A percentile compares a stretch with the other conserved stretches of the same genome.
These are phyloP conservation scores for Lamproptera curius DNA, from an alignment of 2,888 invertebrate genomes.

Conservation along the genomic window DNA sequence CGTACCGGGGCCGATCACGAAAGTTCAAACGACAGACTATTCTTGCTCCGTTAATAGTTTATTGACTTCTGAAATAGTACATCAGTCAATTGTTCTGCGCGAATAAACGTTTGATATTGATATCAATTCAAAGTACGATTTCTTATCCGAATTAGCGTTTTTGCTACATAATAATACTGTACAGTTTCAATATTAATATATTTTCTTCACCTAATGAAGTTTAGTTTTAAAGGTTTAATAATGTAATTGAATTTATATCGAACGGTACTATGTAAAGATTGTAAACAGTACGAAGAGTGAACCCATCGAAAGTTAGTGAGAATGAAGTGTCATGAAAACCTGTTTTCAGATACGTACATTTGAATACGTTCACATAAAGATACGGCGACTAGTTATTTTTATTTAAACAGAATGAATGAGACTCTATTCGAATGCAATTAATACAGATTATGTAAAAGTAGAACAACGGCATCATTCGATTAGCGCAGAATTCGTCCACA, in stretches of 20 bases:
- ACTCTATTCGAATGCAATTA: conserved; percentile 6
- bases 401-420: conserved; percentile 7
- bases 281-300: conserved; percentile 13
- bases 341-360: conserved; percentile 18
- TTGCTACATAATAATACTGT: background rate
- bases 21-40: conserved; percentile 63
- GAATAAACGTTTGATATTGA: background rate
- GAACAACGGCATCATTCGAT: background rate
- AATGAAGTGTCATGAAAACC: conserved; percentile 18
- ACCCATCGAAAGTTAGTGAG: conserved; percentile 17
- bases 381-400: conserved; percentile 15
- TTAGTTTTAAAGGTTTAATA: too few species aligned
- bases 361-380: conserved; percentile 17
- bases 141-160: too few species aligned
- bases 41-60: conserved; percentile 58
- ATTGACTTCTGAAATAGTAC: conserved; percentile 30
- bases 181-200: conserved; percentile 20
- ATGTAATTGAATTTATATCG: too few species aligned
- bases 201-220: conserved; percentile 1
- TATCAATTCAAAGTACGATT: too few species aligned
- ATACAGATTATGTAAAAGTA: background rate
- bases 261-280: conserved; percentile 17
- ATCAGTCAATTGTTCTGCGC: background rate
- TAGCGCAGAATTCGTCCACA: background rate
- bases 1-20: conserved; percentile 39